Evolutionary conservation across 2,113 vertebrate species (phyloP).

Genomic region (Psilopsiagon aurifrons): DNA sequence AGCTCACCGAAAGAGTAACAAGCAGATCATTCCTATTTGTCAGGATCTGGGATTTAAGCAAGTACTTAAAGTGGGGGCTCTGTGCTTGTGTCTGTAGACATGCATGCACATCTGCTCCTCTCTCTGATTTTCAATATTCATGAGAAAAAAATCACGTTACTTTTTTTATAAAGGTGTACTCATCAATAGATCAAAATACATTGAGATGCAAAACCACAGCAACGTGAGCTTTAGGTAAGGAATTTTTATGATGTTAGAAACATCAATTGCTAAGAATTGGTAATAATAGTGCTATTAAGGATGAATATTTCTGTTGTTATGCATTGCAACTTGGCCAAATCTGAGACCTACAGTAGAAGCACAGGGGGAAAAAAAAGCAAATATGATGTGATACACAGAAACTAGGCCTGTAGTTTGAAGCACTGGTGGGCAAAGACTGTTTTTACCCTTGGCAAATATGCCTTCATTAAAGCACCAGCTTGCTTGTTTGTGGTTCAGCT

Average conservation of each 20-base stretch:
- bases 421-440: background rate
- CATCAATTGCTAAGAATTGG: background rate
- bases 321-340: fast-evolving
- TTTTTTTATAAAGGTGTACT: background rate
- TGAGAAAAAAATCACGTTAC: background rate
- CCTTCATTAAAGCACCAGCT: slow-evolving; percentile 4
- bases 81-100: background rate
- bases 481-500: slow-evolving; percentile 19
- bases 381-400: background rate
- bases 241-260: background rate
- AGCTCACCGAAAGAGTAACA: background rate
- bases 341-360: background rate
- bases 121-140: background rate
- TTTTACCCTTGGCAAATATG: background rate
- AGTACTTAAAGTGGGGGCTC: background rate
- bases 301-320: background rate
- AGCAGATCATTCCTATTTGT: slow-evolving; percentile 16
- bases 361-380: background rate
- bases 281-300: background rate
- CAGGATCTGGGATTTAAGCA: background rate
- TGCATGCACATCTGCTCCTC: background rate
- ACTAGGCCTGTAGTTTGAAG: background rate
- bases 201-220: background rate
- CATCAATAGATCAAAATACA: background rate
- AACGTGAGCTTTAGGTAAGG: background rate